These are phyloP conservation scores for Harpalus rufipes DNA, from an alignment of 2,888 invertebrate species.

Conservation along the genomic window DNA sequence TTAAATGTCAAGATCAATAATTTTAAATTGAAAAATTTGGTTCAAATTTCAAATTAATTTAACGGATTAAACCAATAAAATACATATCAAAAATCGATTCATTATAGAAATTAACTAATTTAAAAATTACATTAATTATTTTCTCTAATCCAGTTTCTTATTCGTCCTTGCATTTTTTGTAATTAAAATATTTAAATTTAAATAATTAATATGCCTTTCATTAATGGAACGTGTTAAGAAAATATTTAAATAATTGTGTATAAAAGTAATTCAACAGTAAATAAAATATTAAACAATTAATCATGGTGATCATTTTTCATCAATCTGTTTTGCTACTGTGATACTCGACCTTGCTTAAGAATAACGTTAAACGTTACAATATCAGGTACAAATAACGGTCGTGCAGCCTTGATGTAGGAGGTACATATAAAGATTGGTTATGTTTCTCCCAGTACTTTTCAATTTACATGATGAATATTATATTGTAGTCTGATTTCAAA, in stretches of 20 bases:
- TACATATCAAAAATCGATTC: slow-evolving; percentile 12
- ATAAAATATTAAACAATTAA: not conserved
- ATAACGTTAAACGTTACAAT: not conserved
- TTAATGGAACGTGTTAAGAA: slow-evolving; percentile 19
- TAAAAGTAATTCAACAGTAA: not conserved
- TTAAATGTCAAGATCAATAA: not conserved
- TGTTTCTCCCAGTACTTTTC: not conserved
- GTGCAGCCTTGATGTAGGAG: not conserved
- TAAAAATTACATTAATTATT: slow-evolving; percentile 35
- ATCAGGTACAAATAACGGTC: not conserved
- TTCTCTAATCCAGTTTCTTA: not conserved
- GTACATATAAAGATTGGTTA: not conserved
- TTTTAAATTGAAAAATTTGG: not conserved
- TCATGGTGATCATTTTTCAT: too few relatives aligned
- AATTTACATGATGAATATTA: not conserved
- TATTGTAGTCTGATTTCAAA: too few relatives aligned
- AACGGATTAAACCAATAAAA: not conserved
- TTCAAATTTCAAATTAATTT: slow-evolving; percentile 2
- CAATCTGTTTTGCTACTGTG: not conserved
- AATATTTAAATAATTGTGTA: not conserved
- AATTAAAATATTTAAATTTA: slow-evolving; percentile 34
- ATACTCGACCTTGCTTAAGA: not conserved
- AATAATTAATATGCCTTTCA: slow-evolving; percentile 30
- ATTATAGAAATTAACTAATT: slow-evolving; percentile 21
- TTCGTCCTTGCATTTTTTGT: slow-evolving; percentile 31